Base-by-base conservation (phyloP, 2,888 invertebrate genomes). In the Chrysotoxum bicinctum region DNA sequence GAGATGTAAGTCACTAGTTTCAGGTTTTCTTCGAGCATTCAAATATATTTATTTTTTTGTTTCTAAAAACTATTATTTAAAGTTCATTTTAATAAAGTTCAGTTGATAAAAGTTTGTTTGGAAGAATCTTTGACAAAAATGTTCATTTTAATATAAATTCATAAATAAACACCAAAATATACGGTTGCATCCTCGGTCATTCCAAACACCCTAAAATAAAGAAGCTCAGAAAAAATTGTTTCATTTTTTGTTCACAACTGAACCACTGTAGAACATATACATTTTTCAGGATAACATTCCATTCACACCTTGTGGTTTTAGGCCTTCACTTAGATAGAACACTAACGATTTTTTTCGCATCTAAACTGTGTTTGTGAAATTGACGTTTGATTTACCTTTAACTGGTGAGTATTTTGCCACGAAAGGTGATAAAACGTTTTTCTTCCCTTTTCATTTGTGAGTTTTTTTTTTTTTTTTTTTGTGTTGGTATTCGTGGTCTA, bases 351-450 rank as follows among this genome's bases (percentile, higher is more conserved):
- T 70, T 50, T 50, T 50, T 26, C 10, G 19, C 48, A 72, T 60
- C 45, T 54, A 68, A 73, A 73, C 52, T 69, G 62, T 78, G 37
- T 73, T 78, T 69, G 73, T 37, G 58, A 73, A 83, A 68, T 83
- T 83, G 78, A 69, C 78, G 69, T 74, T 83, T 83, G 83, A 78
- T 83, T 83, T 83, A 83, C 83, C 72, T 72, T 43, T 45, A 68
- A 52, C 68, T 37, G 32, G 60, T 58, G 52, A 66, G 45, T 58
- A 35, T 58, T 58, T 35, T 58, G 35, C 35, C 58, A 58, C 14
- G 58, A 37, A 58, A 58, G 58, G 58, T 58, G 58, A 58, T 58
- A 58, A 58, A 58, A 58, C 58, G 58, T 35, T 58, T 56, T 58
- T 35, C 54, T 30, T 58, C 14, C 58, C 58, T 58, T 58, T 37